Evolutionary conservation across 2,888 invertebrate species (phyloP).

Genomic region (Epirrita christyi): DNA sequence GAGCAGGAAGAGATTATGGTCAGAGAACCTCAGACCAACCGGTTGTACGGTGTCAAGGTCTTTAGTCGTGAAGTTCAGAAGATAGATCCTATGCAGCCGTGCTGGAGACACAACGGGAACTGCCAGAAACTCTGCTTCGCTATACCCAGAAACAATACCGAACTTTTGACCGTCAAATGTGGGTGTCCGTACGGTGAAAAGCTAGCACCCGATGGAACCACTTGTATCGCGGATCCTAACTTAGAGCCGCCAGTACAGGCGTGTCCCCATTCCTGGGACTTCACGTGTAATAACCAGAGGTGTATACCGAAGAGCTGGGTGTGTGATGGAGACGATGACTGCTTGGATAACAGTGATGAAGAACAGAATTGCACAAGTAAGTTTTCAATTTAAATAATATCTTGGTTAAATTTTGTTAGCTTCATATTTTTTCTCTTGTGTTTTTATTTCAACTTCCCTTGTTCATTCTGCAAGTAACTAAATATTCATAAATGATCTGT

Average conservation of each 20-base stretch:
- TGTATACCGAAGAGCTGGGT: constrained; percentile 98
- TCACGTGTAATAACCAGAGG: constrained; percentile 96
- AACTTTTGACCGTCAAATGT: constrained; percentile 87
- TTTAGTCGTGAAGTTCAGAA: constrained; percentile 91
- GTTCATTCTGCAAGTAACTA: too few relatives aligned
- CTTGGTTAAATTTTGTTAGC: too few relatives aligned
- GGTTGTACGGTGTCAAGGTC: constrained; percentile 96
- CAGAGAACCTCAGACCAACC: constrained; percentile 94
- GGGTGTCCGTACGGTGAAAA: constrained; percentile 97
- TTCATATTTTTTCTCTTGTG: too few relatives aligned
- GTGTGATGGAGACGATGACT: constrained; percentile 98
- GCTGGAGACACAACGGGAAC: constrained; percentile 92
- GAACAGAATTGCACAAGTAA: constrained; percentile 96
- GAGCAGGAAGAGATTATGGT: constrained; percentile 94
- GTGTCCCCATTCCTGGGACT: constrained; percentile 96
- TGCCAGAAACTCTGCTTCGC: constrained; percentile 99
- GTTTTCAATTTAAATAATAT: constrained; percentile 44
- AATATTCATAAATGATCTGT: too few relatives aligned
- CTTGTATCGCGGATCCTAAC: constrained; percentile 92
- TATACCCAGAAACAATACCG: constrained; percentile 87
- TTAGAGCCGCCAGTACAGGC: constrained; percentile 94
- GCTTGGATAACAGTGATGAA: constrained; percentile 97
- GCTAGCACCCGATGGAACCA: constrained; percentile 87
- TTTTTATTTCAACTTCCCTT: too few relatives aligned
- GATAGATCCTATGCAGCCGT: constrained; percentile 91